phyloP scores from a whole-genome alignment of 1,140 invertebrate genomes.

The Grapholita molesta region DNA sequence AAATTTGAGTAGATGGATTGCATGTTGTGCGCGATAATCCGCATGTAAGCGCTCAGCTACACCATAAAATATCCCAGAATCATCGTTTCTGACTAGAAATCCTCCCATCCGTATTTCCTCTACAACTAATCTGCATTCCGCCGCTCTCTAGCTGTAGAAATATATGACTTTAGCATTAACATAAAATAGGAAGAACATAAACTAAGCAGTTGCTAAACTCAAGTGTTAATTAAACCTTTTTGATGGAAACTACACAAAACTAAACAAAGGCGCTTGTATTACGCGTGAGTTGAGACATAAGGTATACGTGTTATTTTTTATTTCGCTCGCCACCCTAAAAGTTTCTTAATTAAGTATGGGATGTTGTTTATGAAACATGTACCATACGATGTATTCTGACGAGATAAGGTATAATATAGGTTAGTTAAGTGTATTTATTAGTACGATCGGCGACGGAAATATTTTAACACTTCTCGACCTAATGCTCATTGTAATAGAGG shows the following conservation, averaged over 20 bases:
- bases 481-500: background rate
- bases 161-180: constrained; percentile 2
- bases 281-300: background rate
- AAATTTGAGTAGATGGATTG: background rate
- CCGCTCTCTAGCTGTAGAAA: background rate
- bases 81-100: background rate
- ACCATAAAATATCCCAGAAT: background rate
- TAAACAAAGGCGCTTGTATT: background rate
- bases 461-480: background rate
- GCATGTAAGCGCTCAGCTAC: background rate
- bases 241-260: background rate
- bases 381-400: background rate
- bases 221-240: background rate
- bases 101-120: background rate
- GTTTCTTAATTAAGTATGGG: constrained; percentile 65
- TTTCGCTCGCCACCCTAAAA: constrained; percentile 59
- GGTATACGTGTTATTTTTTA: constrained; percentile 45
- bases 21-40: background rate
- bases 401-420: background rate
- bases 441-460: background rate
- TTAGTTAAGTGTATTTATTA: background rate
- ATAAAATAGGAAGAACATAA: background rate
- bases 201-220: background rate
- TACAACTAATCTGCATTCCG: background rate
- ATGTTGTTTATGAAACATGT: constrained; percentile 23